Evolutionary conservation across 2,888 invertebrate species (phyloP).

Genomic region (Keiferia lycopersicella): DNA sequence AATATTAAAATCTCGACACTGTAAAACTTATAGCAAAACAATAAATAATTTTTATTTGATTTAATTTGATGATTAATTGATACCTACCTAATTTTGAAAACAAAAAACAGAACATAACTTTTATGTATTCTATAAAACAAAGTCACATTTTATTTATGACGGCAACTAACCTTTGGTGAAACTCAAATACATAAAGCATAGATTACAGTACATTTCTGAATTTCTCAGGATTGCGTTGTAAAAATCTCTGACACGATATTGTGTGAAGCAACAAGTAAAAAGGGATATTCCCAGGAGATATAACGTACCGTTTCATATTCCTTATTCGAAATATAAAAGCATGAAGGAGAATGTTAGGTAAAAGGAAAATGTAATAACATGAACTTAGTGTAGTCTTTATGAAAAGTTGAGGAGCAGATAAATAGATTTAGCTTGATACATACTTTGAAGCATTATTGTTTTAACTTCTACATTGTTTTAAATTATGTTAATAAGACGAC

Average conservation of each 20-base stretch:
- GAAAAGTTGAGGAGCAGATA: background rate
- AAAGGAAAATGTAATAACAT: background rate
- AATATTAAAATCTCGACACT: too few species aligned
- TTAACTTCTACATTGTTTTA: too few species aligned
- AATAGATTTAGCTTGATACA: too few species aligned
- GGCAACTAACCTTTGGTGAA: background rate
- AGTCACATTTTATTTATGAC: too few species aligned
- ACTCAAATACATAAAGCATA: background rate
- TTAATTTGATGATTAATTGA: too few species aligned
- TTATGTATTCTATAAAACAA: too few species aligned
- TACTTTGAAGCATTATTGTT: too few species aligned
- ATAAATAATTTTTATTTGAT: too few species aligned
- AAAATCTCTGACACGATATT: background rate
- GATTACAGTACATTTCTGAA: background rate
- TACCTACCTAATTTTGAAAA: too few species aligned
- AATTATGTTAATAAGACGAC: too few species aligned
- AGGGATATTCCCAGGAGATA: constrained; percentile 3
- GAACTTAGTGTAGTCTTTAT: background rate
- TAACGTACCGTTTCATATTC: constrained; percentile 1
- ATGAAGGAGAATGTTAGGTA: background rate
- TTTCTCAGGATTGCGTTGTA: background rate
- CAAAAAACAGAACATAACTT: too few species aligned
- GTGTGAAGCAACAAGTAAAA: background rate
- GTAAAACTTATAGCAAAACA: too few species aligned
- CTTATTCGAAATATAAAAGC: background rate